These are phyloP conservation scores for Mythimna pallens DNA, from an alignment of 2,888 invertebrate genomes.

Conservation along the genomic window DNA sequence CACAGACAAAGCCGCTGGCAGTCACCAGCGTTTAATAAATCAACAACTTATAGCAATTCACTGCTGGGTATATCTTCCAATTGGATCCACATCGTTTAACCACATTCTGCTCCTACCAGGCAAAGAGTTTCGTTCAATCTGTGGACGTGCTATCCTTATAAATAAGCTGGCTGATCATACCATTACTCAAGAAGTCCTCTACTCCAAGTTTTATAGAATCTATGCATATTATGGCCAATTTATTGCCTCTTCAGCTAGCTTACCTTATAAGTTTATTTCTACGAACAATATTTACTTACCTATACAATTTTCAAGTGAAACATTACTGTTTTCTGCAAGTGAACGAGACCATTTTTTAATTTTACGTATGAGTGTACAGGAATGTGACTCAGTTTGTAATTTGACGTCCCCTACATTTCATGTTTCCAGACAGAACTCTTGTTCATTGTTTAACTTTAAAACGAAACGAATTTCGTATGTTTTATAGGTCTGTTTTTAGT, in stretches of 20 bases:
- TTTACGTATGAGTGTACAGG: background rate
- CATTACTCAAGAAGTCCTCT: background rate
- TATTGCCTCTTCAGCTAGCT: background rate
- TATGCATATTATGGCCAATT: background rate
- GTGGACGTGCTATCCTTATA: background rate
- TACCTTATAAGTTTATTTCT: background rate
- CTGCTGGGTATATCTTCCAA: background rate
- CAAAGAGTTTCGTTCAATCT: background rate
- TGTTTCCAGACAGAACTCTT: background rate
- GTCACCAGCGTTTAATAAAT: too few relatives aligned
- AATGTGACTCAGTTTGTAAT: background rate
- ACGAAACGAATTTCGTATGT: constrained; percentile 1
- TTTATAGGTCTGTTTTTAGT: constrained; percentile 1
- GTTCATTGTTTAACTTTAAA: constrained; percentile 14
- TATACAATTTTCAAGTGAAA: constrained; percentile 3
- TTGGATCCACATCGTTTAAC: background rate
- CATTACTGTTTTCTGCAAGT: constrained; percentile 25
- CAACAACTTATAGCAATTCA: too few relatives aligned
- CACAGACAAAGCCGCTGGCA: too few relatives aligned
- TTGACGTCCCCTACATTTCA: background rate
- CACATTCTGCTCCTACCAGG: background rate
- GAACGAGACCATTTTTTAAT: constrained; percentile 9
- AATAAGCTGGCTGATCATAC: background rate
- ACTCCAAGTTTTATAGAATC: background rate
- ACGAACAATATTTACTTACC: background rate